Evolutionary conservation across 2,113 vertebrate genomes (phyloP), one percentile per base, ranked within the genome.

Genomic region (Sylvia atricapilla): DNA sequence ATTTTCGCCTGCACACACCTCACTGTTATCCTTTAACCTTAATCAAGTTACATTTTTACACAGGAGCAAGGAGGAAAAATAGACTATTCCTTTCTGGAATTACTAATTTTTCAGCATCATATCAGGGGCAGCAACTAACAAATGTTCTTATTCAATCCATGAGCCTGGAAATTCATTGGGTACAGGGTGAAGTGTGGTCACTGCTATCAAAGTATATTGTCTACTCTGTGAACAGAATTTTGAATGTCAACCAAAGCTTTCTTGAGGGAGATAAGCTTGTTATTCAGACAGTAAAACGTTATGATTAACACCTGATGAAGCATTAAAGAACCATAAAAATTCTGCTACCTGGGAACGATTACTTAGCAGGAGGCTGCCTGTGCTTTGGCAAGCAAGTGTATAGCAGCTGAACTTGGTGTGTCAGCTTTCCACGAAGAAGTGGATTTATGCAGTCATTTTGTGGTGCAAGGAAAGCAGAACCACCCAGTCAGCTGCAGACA

Each of bases 241-340:
- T 94, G 91, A 64, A 93, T 81, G 33, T 67, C 82, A 85, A 95
- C 72, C 68, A 94, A 83, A 94, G 67, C 74, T 93, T 95, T 88
- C 70, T 90, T 90, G 82, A 93, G 55, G 63, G 79, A 95, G 78
- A 88, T 74, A 64, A 63, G 46, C 55, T 89, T 96, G 87, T 87
- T 91, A 96, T 94, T 95, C 89, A 95, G 75, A 86, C 75, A 88
- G 75, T 95, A 94, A 95, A 97, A 93, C 0, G 6, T 91, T 91
- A 87, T 49, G 62, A 93, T 95, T 96, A 94, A 85, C 70, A 86
- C 75, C 75, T 88, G 92, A 96, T 95, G 88, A 94, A 88, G 87
- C 93, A 93, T 80, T 91, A 90, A 90, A 89, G 75, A 79, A 47
- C 27, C 46, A 95, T 92, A 92, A 91, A 95, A 95, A 85, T 56